A percentile compares a stretch with the other conserved stretches of the same genome.
Conservation (phyloP, 2,888 invertebrate species). For the Zonitis immaculata region DNA sequence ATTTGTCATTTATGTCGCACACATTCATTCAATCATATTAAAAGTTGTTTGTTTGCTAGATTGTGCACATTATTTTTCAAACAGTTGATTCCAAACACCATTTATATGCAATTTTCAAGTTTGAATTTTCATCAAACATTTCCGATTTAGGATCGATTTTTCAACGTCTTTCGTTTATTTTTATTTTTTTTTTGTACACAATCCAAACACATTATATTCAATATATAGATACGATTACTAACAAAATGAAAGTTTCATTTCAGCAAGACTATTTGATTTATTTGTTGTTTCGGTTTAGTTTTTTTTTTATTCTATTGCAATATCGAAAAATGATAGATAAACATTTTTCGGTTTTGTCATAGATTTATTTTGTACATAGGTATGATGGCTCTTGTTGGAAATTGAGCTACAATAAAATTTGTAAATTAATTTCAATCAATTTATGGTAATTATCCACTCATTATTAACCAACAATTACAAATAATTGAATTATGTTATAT, state of each 20-base stretch:
- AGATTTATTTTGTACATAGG: background rate
- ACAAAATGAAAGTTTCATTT: constrained; percentile 1
- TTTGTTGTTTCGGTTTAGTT: constrained; percentile 12
- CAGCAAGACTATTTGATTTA: constrained; percentile 7
- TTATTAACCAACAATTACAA: background rate
- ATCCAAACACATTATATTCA: too few species aligned
- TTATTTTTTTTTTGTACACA: too few species aligned
- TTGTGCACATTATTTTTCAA: background rate
- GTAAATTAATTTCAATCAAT: too few species aligned
- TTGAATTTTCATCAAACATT: background rate
- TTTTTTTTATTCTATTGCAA: constrained; percentile 9
- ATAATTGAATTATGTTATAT: background rate
- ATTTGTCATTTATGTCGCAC: background rate
- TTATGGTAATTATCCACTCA: too few species aligned
- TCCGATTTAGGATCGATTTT: background rate
- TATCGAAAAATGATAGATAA: constrained; percentile 2
- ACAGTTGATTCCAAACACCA: background rate
- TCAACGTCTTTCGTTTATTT: background rate
- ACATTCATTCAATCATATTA: background rate
- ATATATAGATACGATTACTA: background rate
- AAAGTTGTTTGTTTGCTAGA: background rate
- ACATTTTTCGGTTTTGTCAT: background rate
- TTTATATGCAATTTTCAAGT: constrained; percentile 1
- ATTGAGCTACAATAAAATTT: too few species aligned
- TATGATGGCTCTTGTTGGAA: background rate